Evolutionary conservation across 1,140 invertebrate species (phyloP).

Genomic region (Agraylea sexmaculata): DNA sequence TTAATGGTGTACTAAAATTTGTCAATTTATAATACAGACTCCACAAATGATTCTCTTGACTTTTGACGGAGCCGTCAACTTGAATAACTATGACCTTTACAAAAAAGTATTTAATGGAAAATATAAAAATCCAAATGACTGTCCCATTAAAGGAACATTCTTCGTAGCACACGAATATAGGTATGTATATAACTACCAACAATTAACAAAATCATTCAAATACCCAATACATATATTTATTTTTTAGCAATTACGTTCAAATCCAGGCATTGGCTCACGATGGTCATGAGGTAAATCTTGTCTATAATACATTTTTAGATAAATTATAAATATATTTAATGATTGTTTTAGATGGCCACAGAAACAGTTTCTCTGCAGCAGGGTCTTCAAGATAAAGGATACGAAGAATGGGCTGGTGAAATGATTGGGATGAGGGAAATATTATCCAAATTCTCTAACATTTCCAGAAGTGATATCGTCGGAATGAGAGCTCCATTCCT

Average conservation of each 20-base stretch:
- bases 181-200: conserved; percentile 24
- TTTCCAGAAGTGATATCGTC: conserved; percentile 68
- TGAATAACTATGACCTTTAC: conserved; percentile 84
- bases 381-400: conserved; percentile 74
- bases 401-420: conserved; percentile 85
- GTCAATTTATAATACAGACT: conserved; percentile 42
- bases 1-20: conserved; percentile 5
- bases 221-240: background rate
- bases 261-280: conserved; percentile 77
- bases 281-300: conserved; percentile 59
- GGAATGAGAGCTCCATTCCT: conserved; percentile 84
- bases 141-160: conserved; percentile 82
- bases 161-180: conserved; percentile 89
- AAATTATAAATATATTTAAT: background rate
- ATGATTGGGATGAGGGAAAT: conserved; percentile 91
- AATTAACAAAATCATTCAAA: conserved; percentile 11
- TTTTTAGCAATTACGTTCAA: conserved; percentile 79
- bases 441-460: conserved; percentile 67
- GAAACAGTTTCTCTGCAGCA: conserved; percentile 77
- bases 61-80: conserved; percentile 86
- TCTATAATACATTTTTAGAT: conserved; percentile 2
- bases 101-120: conserved; percentile 70
- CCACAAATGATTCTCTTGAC: conserved; percentile 90
- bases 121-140: conserved; percentile 78
- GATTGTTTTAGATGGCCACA: conserved; percentile 54